These are phyloP conservation scores for Aphidius colemani DNA, from an alignment of 2,888 invertebrate species.

Conservation along the genomic window DNA sequence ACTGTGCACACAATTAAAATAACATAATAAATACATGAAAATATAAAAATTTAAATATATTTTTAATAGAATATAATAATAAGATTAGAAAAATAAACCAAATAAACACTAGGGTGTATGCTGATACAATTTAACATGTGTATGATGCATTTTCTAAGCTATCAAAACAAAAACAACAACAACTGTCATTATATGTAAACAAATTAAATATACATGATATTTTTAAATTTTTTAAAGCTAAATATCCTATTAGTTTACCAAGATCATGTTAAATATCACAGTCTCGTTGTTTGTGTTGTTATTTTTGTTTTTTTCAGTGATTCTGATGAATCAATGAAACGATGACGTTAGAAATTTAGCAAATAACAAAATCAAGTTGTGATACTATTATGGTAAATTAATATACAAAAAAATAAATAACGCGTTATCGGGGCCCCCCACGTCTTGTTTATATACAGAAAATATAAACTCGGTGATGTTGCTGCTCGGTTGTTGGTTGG, in stretches of 20 bases:
- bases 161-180: slow-evolving; percentile 9
- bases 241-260: too few species aligned
- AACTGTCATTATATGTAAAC: not conserved
- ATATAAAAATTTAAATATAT: too few species aligned
- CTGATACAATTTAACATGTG: not conserved
- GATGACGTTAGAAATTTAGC: too few species aligned
- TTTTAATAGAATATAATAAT: too few species aligned
- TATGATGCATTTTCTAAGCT: slow-evolving; percentile 10
- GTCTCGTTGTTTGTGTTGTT: too few species aligned
- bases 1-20: slow-evolving; percentile 9
- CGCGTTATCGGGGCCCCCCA: not conserved
- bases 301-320: too few species aligned
- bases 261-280: too few species aligned
- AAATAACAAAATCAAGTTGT: not conserved
- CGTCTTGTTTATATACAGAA: slow-evolving; percentile 1
- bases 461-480: not conserved
- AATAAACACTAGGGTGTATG: not conserved
- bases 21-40: too few species aligned
- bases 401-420: not conserved
- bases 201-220: too few species aligned
- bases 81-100: too few species aligned
- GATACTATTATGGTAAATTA: not conserved
- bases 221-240: too few species aligned
- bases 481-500: slow-evolving; percentile 3
- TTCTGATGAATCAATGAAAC: too few species aligned